These are phyloP conservation scores for Ifrita kowaldi DNA, from an alignment of 2,113 vertebrate genomes.

Conservation along the genomic window DNA sequence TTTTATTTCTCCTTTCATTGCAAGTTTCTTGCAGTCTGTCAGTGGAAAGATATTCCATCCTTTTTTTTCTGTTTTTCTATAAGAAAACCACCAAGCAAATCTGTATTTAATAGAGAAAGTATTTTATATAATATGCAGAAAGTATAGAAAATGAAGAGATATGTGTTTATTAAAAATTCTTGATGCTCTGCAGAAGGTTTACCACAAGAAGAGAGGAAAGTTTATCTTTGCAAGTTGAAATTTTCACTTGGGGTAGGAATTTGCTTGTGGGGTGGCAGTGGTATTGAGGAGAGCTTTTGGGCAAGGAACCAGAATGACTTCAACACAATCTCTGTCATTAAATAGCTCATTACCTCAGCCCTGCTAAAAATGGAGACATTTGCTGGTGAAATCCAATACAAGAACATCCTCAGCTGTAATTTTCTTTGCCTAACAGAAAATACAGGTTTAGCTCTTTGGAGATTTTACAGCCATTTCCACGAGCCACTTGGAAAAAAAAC, in stretches of 20 bases:
- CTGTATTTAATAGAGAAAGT: conserved; percentile 52
- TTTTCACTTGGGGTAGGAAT: conserved; percentile 23
- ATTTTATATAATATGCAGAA: neutral
- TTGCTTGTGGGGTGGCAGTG: neutral
- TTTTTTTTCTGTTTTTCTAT: neutral
- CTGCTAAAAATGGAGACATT: neutral
- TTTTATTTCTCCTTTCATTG: neutral
- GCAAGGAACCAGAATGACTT: neutral
- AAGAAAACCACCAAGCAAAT: neutral
- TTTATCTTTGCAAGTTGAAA: conserved; percentile 1
- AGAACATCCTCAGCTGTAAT: neutral
- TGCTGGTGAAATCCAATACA: neutral
- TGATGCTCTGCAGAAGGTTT: neutral
- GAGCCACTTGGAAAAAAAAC: neutral
- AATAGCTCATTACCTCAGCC: conserved; percentile 35
- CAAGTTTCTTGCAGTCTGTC: conserved; percentile 4
- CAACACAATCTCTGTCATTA: neutral
- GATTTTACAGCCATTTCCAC: neutral
- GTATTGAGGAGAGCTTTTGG: neutral
- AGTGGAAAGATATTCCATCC: neutral
- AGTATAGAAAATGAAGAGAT: neutral
- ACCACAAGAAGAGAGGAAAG: conserved; percentile 13
- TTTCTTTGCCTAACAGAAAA: conserved; percentile 1
- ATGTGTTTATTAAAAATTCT: conserved; percentile 31
- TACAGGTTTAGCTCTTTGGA: neutral